Evolutionary conservation across 1,140 invertebrate species (phyloP).

Genomic region (Hestina assimilis): DNA sequence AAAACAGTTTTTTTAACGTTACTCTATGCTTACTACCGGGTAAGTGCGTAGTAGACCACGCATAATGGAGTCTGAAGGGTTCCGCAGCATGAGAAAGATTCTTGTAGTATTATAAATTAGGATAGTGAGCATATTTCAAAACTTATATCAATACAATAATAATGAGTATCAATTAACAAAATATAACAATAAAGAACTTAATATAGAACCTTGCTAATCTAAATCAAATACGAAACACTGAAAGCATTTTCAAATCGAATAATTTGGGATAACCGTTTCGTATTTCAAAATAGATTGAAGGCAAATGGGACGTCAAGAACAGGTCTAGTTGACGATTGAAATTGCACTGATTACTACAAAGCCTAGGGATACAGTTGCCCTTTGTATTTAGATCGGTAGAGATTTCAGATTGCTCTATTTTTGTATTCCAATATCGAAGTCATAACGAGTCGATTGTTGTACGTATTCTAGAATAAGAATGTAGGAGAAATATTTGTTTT

Average conservation of each 20-base stretch:
- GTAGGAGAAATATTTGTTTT: not conserved
- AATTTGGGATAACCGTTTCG: conserved; percentile 32
- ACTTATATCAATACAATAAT: too few relatives aligned
- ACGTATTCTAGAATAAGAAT: not conserved
- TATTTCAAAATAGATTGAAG: conserved; percentile 42
- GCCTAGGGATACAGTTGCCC: conserved; percentile 1
- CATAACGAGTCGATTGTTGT: not conserved
- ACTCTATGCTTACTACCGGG: too few relatives aligned
- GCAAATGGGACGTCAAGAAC: conserved; percentile 55
- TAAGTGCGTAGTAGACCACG: too few relatives aligned
- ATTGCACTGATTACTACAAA: conserved; percentile 49
- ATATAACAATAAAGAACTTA: too few relatives aligned
- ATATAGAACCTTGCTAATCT: too few relatives aligned
- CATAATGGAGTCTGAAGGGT: too few relatives aligned
- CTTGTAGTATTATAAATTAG: too few relatives aligned
- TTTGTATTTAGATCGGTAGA: not conserved
- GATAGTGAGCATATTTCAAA: too few relatives aligned
- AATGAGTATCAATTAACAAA: too few relatives aligned
- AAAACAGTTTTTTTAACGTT: too few relatives aligned
- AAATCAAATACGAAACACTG: not conserved
- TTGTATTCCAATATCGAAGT: not conserved
- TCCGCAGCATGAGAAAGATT: too few relatives aligned
- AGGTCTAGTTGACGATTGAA: conserved; percentile 46
- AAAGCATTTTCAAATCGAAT: not conserved
- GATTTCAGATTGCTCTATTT: not conserved